phyloP scores from a whole-genome alignment of 1,140 invertebrate species.

The Muscidifurax raptorellus region DNA sequence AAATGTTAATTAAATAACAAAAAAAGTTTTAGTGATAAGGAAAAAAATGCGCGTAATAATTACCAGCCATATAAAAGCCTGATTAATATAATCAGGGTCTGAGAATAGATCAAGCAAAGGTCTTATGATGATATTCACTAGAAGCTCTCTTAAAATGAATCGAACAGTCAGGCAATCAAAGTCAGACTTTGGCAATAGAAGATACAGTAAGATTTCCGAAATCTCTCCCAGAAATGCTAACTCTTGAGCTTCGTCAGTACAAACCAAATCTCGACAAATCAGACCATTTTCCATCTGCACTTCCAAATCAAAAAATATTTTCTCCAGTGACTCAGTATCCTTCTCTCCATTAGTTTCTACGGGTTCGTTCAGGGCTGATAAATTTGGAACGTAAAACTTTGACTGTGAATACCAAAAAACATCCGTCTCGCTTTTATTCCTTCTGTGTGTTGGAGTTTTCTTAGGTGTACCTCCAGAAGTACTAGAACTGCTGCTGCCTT shows the following conservation, averaged over 20 bases:
- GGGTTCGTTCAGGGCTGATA: conserved; percentile 70
- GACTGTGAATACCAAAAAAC: conserved; percentile 79
- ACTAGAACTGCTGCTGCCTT: conserved; percentile 71
- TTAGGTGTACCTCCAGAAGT: conserved; percentile 74
- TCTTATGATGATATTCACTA: conserved; percentile 86
- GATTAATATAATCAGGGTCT: conserved; percentile 97
- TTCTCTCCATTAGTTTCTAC: conserved; percentile 61
- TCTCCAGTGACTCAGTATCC: conserved; percentile 77
- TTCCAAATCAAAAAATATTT: conserved; percentile 92
- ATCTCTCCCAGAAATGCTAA: conserved; percentile 89
- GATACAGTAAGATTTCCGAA: conserved; percentile 88
- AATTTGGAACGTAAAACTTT: conserved; percentile 73
- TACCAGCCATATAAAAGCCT: conserved; percentile 92
- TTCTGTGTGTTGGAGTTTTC: conserved; percentile 77
- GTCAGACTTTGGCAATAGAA: conserved; percentile 89
- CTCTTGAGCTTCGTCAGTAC: conserved; percentile 79
- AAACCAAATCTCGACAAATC: conserved; percentile 81
- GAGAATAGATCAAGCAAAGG: conserved; percentile 89
- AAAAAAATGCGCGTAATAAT: conserved; percentile 67
- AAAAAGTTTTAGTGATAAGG: not conserved
- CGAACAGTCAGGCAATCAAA: conserved; percentile 90
- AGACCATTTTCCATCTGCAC: conserved; percentile 88
- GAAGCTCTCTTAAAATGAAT: conserved; percentile 87
- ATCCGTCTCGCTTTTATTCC: conserved; percentile 85
- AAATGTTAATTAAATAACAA: not conserved